Conservation (phyloP, 2,888 invertebrate genomes). For the Pristionchus japonicus region DNA sequence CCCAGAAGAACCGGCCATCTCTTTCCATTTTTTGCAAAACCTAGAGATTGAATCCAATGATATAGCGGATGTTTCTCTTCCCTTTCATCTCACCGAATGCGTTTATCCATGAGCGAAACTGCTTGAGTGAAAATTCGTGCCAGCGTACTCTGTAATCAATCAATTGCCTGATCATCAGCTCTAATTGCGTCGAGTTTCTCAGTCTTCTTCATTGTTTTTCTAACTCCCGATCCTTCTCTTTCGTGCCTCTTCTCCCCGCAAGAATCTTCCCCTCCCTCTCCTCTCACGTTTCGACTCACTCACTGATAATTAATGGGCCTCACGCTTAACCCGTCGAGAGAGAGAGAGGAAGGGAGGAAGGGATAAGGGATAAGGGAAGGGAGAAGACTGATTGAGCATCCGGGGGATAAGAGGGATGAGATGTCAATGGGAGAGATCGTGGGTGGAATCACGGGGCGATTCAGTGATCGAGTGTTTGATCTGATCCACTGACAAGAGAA, state of each 20-base stretch:
- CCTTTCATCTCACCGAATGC: conserved; percentile 41
- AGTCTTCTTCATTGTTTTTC: conserved; percentile 8
- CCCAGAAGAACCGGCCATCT: background rate
- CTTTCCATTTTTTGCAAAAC: background rate
- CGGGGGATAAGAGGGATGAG: conserved; percentile 9
- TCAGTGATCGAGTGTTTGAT: conserved; percentile 10
- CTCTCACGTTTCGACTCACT: conserved; percentile 44
- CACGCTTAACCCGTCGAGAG: conserved; percentile 13
- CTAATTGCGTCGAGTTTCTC: conserved; percentile 14
- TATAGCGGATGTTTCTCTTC: background rate
- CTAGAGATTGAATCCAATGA: background rate
- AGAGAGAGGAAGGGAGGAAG: background rate
- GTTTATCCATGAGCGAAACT: background rate
- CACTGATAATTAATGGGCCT: conserved; percentile 44
- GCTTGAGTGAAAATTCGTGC: background rate
- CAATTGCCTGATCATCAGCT: background rate
- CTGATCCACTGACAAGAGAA: background rate
- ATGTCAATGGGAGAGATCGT: background rate
- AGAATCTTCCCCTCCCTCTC: background rate
- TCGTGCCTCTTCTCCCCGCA: background rate
- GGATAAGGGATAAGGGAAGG: conserved; percentile 1
- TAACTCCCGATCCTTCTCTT: background rate
- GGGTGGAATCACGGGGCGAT: conserved; percentile 28
- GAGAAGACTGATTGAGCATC: conserved; percentile 11
- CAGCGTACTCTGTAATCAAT: conserved; percentile 38